Base-by-base conservation (phyloP, 2,797 vertebrate species). In the Florisuga fusca region DNA sequence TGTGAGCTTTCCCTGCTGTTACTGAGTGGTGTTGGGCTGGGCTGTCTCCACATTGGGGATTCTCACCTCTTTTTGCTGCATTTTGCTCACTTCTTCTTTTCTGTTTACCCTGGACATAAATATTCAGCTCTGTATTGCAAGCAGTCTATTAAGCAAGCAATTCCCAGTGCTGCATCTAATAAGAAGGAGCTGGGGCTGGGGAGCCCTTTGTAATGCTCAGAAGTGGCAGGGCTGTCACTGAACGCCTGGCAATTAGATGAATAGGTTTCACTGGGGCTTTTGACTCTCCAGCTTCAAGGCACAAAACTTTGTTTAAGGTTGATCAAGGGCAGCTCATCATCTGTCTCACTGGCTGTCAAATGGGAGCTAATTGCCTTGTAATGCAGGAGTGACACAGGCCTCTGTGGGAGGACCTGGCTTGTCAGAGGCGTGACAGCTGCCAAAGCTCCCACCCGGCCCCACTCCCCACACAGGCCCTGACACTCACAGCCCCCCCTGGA, bases 241-340 rank as follows among this genome's bases (percentile, higher is more conserved):
- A 84, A 33, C 0, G 66, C 82, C 73, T 72, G 79, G 79, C 93
- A 96, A 93, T 95, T 92, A 95, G 68, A 84, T 69, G 61, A 94
- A 87, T 36, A n/a, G 84, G 74, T 93, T 92, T 74, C 93, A 91
- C 68, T 78, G 84, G 95, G 81, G 84, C 94, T 93, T 82, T 84
- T 64, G 50, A 79, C 54, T 27, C 78, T 77, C 67, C 0, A 2
- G 80, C 86, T 94, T 84, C 16, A 33, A 89, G 51, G 78, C 85
- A 77, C 80, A 89, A 78, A 62, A 87, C 86, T 94, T 91, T 93
- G 94, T 95, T 94, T 94, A 93, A 92, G 69, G 69, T 12, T 89
- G 92, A 93, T 94, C 85, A 82, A 93, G 90, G 93, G 89, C 87
- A 96, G 78, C 66, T 89, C 93, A 59, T 94, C 92, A 89, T 84